Conservation (phyloP, 2,113 vertebrate genomes). For the Dasyurus viverrinus region DNA sequence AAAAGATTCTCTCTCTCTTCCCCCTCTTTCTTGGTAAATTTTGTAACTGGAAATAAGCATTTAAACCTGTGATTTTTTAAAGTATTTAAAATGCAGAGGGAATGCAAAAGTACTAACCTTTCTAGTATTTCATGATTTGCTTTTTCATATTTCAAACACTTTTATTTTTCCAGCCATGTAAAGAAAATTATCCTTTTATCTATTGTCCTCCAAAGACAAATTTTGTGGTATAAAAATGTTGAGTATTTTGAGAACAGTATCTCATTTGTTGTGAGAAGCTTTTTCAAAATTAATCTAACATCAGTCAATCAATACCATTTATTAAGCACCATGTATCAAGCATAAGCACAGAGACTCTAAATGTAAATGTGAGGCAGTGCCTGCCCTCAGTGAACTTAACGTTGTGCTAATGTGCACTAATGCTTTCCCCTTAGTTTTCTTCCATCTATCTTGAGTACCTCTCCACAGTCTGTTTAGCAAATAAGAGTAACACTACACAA, state of each 20-base stretch:
- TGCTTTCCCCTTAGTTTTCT: background rate
- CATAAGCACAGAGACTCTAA: background rate
- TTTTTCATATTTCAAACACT: background rate
- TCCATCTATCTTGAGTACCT: constrained; percentile 42
- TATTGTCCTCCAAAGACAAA: background rate
- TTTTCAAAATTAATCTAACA: background rate
- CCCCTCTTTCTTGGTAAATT: background rate
- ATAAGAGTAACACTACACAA: background rate
- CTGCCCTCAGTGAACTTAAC: background rate
- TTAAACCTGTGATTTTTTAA: background rate
- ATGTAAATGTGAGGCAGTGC: background rate
- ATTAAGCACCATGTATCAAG: background rate
- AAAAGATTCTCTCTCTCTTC: background rate
- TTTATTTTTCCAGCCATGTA: background rate
- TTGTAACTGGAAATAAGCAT: background rate
- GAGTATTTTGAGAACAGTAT: background rate
- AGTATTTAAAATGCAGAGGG: background rate
- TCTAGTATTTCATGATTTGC: background rate
- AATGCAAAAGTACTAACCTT: background rate
- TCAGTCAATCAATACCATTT: background rate
- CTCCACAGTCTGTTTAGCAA: constrained; percentile 20
- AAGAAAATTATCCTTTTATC: background rate
- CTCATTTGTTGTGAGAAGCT: background rate
- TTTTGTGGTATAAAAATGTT: background rate
- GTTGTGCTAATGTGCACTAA: background rate